These are phyloP conservation scores for Pseudomyrmex flavicornis DNA, from an alignment of 1,140 invertebrate genomes.

Conservation along the genomic window DNA sequence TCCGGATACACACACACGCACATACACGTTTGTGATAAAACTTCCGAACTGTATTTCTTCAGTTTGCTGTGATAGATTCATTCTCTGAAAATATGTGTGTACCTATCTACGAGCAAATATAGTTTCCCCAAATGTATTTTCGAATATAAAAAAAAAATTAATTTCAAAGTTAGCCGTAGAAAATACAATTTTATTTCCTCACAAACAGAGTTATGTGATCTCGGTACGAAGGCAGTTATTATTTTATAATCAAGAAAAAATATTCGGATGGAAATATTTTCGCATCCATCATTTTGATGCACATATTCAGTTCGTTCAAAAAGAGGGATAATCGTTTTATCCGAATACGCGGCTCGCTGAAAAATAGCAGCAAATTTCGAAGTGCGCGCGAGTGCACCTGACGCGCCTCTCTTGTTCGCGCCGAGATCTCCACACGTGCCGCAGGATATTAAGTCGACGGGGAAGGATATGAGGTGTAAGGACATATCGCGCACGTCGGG, in stretches of 20 bases:
- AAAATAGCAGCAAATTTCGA: conserved; percentile 46
- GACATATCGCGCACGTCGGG: conserved; percentile 39
- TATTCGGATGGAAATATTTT: not conserved
- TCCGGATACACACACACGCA: not conserved
- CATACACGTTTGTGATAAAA: not conserved
- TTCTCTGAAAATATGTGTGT: not conserved
- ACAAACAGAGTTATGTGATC: too few species aligned
- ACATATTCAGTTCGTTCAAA: conserved; percentile 15
- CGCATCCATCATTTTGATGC: not conserved
- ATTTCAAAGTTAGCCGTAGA: not conserved
- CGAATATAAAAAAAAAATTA: not conserved
- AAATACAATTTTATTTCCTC: too few species aligned
- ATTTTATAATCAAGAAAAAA: conserved; percentile 9
- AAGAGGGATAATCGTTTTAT: conserved; percentile 44
- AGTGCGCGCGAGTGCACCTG: conserved; percentile 57
- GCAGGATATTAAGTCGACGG: conserved; percentile 70
- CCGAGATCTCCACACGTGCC: conserved; percentile 63
- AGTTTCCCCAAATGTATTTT: too few species aligned
- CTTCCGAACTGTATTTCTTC: not conserved
- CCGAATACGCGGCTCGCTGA: conserved; percentile 10
- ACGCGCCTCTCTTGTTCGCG: conserved; percentile 28
- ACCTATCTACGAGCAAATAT: too few species aligned
- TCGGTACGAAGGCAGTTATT: not conserved
- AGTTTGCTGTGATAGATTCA: not conserved
- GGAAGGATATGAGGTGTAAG: conserved; percentile 71